Evolutionary conservation across 37 sponge, comb jelly and placozoan genomes (phyloP).

Genomic region (Hormiphora californensis): DNA sequence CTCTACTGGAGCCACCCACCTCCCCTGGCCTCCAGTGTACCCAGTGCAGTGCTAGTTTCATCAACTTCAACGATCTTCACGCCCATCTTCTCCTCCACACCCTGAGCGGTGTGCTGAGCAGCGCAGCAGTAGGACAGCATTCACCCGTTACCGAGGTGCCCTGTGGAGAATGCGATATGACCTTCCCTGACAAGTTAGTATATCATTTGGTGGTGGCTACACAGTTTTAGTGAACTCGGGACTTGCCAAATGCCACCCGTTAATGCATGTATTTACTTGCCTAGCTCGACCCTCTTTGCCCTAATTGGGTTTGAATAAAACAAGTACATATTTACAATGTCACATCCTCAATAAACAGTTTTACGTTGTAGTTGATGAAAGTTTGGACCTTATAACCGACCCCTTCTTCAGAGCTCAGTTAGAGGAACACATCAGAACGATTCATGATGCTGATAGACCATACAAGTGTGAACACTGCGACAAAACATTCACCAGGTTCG

Average conservation of each 20-base stretch:
- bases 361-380: no score
- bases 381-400: background rate
- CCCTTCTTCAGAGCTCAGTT: background rate
- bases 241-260: no score
- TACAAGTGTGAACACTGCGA: constrained; percentile 53
- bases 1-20: background rate
- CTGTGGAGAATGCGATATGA: constrained; percentile 13
- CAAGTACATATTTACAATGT: no score
- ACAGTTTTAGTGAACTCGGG: no score
- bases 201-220: no score
- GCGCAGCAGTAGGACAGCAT: no score
- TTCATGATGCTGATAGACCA: constrained; percentile 9
- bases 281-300: no score
- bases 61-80: constrained; percentile 19
- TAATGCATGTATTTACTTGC: no score
- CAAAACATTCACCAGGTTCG: constrained; percentile 42
- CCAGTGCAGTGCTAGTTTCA: constrained; percentile 10
- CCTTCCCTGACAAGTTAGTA: constrained; percentile 41
- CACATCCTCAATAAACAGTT: no score
- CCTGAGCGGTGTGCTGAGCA: background rate
- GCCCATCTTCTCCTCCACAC: constrained; percentile 28
- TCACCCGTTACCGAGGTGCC: no score
- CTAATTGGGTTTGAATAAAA: no score
- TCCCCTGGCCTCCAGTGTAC: background rate
- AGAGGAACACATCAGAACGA: constrained; percentile 19